Percentiles rank a stretch among this genome's conserved stretches.
Evolutionary conservation across 2,797 vertebrate species (phyloP).

Genomic region (Myotis daubentonii): DNA sequence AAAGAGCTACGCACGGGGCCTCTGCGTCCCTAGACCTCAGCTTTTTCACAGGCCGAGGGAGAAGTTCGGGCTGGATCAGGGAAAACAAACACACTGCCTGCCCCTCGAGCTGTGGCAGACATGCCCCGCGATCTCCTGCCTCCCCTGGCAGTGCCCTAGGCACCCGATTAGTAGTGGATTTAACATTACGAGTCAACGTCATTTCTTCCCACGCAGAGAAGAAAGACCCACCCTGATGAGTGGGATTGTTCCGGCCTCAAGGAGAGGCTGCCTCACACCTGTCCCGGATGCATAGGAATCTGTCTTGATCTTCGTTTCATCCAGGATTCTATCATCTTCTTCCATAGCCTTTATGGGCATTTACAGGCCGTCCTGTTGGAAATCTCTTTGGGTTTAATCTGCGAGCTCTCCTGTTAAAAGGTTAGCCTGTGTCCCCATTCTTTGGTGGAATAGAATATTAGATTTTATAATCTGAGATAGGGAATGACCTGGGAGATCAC

Average conservation of each 20-base stretch:
- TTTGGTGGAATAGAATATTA: background rate
- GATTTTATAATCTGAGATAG: background rate
- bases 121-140: background rate
- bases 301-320: background rate
- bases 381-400: background rate
- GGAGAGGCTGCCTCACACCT: background rate
- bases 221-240: background rate
- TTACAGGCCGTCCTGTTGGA: background rate
- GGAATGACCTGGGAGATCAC: background rate
- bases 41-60: background rate
- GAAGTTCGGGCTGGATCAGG: background rate
- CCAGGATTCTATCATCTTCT: constrained; percentile 10
- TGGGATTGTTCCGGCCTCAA: background rate
- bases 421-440: background rate
- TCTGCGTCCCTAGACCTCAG: background rate
- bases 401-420: background rate
- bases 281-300: background rate
- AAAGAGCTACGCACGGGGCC: background rate
- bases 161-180: background rate
- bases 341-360: background rate
- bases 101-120: background rate
- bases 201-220: background rate
- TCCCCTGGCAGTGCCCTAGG: background rate
- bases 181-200: accelerated
- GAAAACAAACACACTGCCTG: accelerated